phyloP scores from a whole-genome alignment of 2,888 invertebrate species.

The Eupeodes latifasciatus region DNA sequence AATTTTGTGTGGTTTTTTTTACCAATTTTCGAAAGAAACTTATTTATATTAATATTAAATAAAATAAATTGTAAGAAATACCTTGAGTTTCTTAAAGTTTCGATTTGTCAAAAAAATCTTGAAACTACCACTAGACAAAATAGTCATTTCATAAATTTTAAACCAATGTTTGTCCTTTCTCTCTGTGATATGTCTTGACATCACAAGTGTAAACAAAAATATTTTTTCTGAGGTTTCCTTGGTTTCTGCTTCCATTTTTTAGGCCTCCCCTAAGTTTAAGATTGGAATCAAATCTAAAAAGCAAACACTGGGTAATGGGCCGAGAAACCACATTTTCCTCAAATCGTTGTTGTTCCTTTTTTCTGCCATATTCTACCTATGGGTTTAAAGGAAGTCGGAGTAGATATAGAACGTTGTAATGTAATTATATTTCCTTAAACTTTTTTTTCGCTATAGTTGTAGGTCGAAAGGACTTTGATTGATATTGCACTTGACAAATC shows the following conservation, averaged over 20 bases:
- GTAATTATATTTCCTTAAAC: slow-evolving; percentile 30
- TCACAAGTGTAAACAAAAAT: slow-evolving; percentile 51
- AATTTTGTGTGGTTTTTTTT: not conserved
- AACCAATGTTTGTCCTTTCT: not conserved
- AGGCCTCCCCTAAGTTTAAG: slow-evolving; percentile 42
- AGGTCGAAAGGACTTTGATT: slow-evolving; percentile 57
- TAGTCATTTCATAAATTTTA: not conserved
- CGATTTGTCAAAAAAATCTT: no score
- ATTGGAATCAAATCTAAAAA: slow-evolving; percentile 62
- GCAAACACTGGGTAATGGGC: slow-evolving; percentile 65
- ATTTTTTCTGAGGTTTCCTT: slow-evolving; percentile 42
- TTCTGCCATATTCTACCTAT: not conserved
- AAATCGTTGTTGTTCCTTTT: slow-evolving; percentile 47
- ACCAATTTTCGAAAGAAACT: no score
- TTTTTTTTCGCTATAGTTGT: not conserved
- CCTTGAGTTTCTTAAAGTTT: no score
- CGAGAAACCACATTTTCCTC: slow-evolving; percentile 55
- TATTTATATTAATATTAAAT: not conserved
- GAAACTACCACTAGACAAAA: no score
- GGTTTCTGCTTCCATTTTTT: slow-evolving; percentile 23
- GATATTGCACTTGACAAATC: slow-evolving; percentile 76
- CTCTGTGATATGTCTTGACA: not conserved
- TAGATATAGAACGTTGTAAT: slow-evolving; percentile 18
- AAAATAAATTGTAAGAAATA: not conserved
- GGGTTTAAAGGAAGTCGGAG: not conserved